Base-by-base conservation (phyloP, 2,888 invertebrate species). In the Epirrhoe tristata region DNA sequence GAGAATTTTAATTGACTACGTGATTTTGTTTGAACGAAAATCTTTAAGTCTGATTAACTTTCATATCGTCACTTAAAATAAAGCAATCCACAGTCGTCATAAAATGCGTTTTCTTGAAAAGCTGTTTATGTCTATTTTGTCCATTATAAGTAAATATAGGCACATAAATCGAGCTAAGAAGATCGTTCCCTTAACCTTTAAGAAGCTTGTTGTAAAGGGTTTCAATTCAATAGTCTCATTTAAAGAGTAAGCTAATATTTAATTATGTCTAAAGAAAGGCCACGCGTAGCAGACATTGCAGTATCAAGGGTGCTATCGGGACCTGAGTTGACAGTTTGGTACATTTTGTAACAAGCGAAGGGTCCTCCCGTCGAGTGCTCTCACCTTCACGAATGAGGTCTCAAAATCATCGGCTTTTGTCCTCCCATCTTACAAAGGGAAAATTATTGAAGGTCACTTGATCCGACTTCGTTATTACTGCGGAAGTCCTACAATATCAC, bases 271-370 rank as follows among this genome's bases (percentile, higher is more conserved):
- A 62, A 67, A 67, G 59, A 71, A 70, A 71, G 60, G 32, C 51
- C 57, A 63, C 52, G 64, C 71, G 71, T 71, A 70, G 69, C 70
- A 70, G 72, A 73, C 74, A 74, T 75, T 78, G 80, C 80, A 79
- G 78, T 82, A 85, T 86, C 81, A 79, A 77, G 84, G 83, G 86
- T 81, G 82, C 81, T 85, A 88, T 86, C 84, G 81, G 75, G 73
- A 70, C 79, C 82, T 76, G 85, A 87, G 81, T 88, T 87, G 86
- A 84, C 88, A 89, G 88, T 89, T 90, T 89, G 86, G 81, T 82
- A 85, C 88, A 88, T 88, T 90, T 88, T 86, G 85, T 86, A 80
- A 81, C 83, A 75, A 79, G 80, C 77, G 69, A 71, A 87, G 88
- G 76, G 85, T 77, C 71, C 87, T 72, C 43, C 61, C 67, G 70